Base-by-base conservation (phyloP, 2,888 invertebrate species). In the Lasioglossum morio region DNA sequence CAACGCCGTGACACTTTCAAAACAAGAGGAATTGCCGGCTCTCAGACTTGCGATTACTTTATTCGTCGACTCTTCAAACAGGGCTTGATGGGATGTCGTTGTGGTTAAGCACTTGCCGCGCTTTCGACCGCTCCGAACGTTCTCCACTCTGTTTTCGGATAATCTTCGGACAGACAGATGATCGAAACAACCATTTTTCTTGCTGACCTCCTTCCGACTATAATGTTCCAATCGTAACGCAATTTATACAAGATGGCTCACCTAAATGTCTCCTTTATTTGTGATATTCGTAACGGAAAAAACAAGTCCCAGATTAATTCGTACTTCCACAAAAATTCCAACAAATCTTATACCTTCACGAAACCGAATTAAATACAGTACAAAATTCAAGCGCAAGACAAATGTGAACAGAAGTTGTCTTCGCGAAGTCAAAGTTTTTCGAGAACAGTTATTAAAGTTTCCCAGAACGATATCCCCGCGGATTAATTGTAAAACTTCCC, bases 1-100 rank as follows among this genome's bases (percentile, higher is more conserved):
- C 40, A 81, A 23, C 46, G 37, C 23, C n/a, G n/a, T 37, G 81
- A 72, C 79, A 79, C 82, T 73, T 76, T 77, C 37, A 43, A 69
- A 77, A 77, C 77, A 37, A 77, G 77, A 69, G 77, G 48, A 69
- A 77, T 48, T 48, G 77, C 69, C n/a, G 69, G 40, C 48, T 53
- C n/a, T 46, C 46, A 16, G 46, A n/a, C 69, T 53, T 53, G 37
- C 77, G 34, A 69, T 77, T 77, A 77, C 77, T 69, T 69, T 34
- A 48, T 46, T 72, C 72, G 48, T 46, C 46, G 46, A 12, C 72
- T 72, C 46, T 30, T 72, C 72, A 72, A 72, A 72, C 72, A 72
- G 72, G 27, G 46, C 72, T 72, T 48, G 72, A 72, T 48, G 46
- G 46, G 46, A 48, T 69, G 30, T 27, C 72, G 46, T 46, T 72